phyloP scores from a whole-genome alignment of 2,113 vertebrate genomes.

The Hippolais icterina region DNA sequence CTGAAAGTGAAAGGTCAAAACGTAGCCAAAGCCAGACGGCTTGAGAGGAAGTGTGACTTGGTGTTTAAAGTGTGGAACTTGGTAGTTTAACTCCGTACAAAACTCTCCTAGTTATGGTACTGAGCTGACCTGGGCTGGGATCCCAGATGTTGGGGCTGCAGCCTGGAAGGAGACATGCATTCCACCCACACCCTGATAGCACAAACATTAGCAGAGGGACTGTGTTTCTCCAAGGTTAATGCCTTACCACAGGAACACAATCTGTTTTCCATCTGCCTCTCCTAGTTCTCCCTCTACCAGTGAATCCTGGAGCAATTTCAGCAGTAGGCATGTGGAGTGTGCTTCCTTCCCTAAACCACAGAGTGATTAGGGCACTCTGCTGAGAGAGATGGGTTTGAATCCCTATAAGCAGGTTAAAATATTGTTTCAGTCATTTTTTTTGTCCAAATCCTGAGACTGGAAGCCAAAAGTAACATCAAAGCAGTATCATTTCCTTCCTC shows the following conservation, averaged over 20 bases:
- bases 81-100: not conserved
- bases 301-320: conserved; percentile 25
- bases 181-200: conserved; percentile 11
- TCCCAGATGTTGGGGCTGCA: conserved; percentile 40
- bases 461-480: conserved; percentile 46
- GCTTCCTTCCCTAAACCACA: conserved; percentile 21
- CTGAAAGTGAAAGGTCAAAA: not conserved
- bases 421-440: conserved; percentile 39
- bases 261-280: conserved; percentile 54
- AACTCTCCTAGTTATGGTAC: not conserved
- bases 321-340: conserved; percentile 23
- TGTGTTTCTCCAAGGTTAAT: conserved; percentile 31
- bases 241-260: conserved; percentile 11
- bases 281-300: not conserved
- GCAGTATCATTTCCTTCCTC: conserved; percentile 20
- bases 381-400: not conserved
- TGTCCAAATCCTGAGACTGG: not conserved
- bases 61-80: not conserved
- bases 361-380: not conserved
- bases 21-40: fast-evolving
- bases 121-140: not conserved
- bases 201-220: conserved; percentile 34
- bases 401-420: conserved; percentile 40
- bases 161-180: conserved; percentile 24
- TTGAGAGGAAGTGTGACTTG: not conserved